Evolutionary conservation across 64 coral and sea anemone species (phyloP).

Genomic region (Pocillopora damicornis): DNA sequence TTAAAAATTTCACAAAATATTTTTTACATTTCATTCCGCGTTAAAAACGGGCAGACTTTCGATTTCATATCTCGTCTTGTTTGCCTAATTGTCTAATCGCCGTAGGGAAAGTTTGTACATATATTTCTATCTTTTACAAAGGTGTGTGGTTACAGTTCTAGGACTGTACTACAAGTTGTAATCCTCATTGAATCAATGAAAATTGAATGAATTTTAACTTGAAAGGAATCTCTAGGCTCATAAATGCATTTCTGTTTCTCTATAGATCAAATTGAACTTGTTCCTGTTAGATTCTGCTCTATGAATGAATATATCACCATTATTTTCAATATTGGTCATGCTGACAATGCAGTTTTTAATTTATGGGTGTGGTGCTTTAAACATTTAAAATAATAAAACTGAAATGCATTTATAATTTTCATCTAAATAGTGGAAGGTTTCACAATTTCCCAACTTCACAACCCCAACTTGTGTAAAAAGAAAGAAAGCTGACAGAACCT

Average conservation of each 20-base stretch:
- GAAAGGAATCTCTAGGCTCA: not conserved
- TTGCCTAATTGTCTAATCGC: not conserved
- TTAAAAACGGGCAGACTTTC: conserved; percentile 18
- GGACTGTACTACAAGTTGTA: not conserved
- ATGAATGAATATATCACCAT: not conserved
- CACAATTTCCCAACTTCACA: no score
- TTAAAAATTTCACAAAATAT: conserved; percentile 14
- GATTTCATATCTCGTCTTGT: conserved; percentile 28
- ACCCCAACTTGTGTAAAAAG: no score
- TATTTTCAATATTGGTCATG: conserved; percentile 32
- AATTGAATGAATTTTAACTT: not conserved
- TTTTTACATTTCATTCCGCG: conserved; percentile 9
- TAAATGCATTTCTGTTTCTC: not conserved
- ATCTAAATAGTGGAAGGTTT: no score
- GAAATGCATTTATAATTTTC: not conserved
- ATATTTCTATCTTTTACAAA: conserved; percentile 36
- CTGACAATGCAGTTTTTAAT: conserved; percentile 37
- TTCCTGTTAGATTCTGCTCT: not conserved
- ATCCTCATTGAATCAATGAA: conserved; percentile 41
- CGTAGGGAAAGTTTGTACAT: conserved; percentile 18
- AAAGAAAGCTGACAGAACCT: no score
- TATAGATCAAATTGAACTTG: not conserved
- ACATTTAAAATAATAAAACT: not conserved
- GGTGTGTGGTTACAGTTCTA: not conserved
- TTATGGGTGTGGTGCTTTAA: not conserved